phyloP scores from a whole-genome alignment of 2,888 invertebrate genomes.

The Spisula solida region DNA sequence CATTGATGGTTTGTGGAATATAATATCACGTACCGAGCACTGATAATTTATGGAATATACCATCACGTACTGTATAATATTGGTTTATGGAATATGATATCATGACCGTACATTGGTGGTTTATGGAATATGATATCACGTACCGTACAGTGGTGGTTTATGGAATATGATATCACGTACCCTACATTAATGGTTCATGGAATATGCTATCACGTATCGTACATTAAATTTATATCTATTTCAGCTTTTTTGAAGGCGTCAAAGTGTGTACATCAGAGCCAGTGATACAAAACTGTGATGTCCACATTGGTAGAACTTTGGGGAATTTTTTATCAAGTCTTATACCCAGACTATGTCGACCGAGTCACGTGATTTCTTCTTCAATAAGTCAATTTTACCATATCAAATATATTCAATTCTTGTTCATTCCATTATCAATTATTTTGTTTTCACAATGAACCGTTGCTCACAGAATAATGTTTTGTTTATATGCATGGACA shows the following conservation, averaged over 20 bases:
- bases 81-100: too few relatives aligned
- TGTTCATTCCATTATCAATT: background rate
- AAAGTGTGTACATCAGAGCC: conserved; percentile 50
- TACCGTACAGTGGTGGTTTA: too few relatives aligned
- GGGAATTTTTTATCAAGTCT: conserved; percentile 50
- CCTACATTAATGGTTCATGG: too few relatives aligned
- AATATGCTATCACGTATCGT: too few relatives aligned
- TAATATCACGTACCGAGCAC: too few relatives aligned
- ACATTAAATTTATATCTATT: background rate
- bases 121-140: too few relatives aligned
- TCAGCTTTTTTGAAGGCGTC: conserved; percentile 59
- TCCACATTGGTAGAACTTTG: conserved; percentile 33
- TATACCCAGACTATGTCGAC: conserved; percentile 43
- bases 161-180: too few relatives aligned
- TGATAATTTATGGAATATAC: too few relatives aligned
- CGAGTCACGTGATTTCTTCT: background rate
- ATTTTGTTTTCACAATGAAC: background rate
- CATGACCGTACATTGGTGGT: too few relatives aligned
- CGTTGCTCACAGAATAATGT: background rate
- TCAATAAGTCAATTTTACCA: background rate
- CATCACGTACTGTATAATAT: too few relatives aligned
- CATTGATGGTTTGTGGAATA: too few relatives aligned
- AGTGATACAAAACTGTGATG: conserved; percentile 48
- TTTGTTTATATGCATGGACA: too few relatives aligned
- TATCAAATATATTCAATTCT: background rate